Conservation (phyloP, 2,113 vertebrate species). For the Pedionomus torquatus region DNA sequence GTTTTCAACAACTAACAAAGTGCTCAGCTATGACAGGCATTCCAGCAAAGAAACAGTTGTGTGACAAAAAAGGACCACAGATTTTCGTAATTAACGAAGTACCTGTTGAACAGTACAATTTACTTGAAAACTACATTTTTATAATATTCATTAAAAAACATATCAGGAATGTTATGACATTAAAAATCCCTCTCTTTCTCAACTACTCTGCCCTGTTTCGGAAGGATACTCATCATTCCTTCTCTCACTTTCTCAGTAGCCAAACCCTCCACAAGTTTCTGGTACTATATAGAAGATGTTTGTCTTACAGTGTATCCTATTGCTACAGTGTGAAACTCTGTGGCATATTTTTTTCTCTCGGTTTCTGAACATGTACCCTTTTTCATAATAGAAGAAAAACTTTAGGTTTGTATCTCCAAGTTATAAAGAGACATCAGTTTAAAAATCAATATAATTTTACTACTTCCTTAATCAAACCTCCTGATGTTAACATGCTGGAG, state of each 20-base stretch:
- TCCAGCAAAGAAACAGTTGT: not conserved
- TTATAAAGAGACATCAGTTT: not conserved
- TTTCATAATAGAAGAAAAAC: not conserved
- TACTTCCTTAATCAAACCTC: not conserved
- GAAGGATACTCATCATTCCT: not conserved
- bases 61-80: not conserved
- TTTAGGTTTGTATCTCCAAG: not conserved
- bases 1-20: not conserved
- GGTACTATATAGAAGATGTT: too few relatives aligned
- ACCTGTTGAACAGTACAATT: not conserved
- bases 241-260: not conserved
- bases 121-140: conserved; percentile 40
- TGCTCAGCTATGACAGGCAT: not conserved
- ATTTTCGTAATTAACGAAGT: not conserved
- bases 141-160: not conserved
- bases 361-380: not conserved
- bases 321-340: not conserved
- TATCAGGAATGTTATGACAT: not conserved
- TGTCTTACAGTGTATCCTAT: not conserved
- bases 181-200: not conserved
- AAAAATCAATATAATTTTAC: not conserved
- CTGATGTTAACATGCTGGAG: not conserved
- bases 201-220: not conserved
- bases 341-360: too few relatives aligned
- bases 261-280: not conserved